These are phyloP conservation scores for Litocranius walleri DNA, from an alignment of 2,113 vertebrate genomes.

Conservation along the genomic window DNA sequence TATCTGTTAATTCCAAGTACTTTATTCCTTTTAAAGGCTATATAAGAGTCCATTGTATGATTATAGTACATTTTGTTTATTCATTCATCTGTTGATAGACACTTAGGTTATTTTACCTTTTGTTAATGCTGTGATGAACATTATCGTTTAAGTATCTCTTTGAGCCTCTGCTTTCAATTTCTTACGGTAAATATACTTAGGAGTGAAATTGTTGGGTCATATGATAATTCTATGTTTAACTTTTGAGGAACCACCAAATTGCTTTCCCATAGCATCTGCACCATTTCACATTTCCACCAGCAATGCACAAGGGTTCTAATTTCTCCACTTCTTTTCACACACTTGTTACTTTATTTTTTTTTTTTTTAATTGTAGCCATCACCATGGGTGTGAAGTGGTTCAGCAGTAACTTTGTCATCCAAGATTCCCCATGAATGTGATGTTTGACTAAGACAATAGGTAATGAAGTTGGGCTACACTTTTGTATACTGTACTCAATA, in stretches of 20 bases:
- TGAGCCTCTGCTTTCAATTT: not conserved
- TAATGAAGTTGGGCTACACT: not conserved
- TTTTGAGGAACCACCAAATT: slow-evolving; percentile 9
- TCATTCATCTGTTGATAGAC: not conserved
- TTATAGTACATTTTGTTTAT: not conserved
- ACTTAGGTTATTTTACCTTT: not conserved
- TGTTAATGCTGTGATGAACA: not conserved
- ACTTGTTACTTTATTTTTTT: not conserved
- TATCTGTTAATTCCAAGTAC: not conserved
- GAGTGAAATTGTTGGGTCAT: not conserved
- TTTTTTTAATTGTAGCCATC: not conserved
- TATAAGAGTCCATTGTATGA: not conserved
- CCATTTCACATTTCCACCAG: not conserved
- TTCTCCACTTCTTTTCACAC: not conserved
- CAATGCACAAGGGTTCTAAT: not conserved
- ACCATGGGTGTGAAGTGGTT: not conserved
- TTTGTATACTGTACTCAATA: not conserved
- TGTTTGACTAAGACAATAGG: not conserved
- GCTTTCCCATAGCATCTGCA: not conserved
- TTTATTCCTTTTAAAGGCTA: not conserved
- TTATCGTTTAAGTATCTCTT: not conserved
- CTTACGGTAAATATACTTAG: not conserved
- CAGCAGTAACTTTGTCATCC: not conserved
- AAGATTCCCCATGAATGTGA: not conserved
- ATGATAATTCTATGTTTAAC: not conserved